Evolutionary conservation across 2,888 invertebrate genomes (phyloP).

Genomic region (Clanis bilineata): DNA sequence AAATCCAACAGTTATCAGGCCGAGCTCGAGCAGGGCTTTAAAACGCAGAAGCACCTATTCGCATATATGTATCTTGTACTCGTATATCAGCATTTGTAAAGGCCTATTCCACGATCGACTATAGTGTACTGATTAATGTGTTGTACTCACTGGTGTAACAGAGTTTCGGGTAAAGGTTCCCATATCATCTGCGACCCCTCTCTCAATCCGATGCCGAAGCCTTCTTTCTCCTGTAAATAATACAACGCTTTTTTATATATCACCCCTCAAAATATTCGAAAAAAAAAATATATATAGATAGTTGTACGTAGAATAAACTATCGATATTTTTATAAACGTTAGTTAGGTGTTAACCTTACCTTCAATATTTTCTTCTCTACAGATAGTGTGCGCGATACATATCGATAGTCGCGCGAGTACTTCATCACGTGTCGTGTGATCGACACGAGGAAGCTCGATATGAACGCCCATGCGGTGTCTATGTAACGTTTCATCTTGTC

Average conservation of each 20-base stretch:
- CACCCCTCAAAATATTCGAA: no score
- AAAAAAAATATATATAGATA: no score
- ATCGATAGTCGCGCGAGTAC: slow-evolving; percentile 96
- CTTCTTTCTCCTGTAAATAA: slow-evolving; percentile 84
- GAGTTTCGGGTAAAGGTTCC: slow-evolving; percentile 72
- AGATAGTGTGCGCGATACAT: slow-evolving; percentile 93
- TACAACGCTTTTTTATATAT: not conserved
- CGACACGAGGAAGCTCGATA: slow-evolving; percentile 90
- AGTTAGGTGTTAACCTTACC: no score
- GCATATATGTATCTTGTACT: no score
- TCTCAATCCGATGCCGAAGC: slow-evolving; percentile 85
- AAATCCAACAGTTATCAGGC: not conserved
- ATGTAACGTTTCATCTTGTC: slow-evolving; percentile 67
- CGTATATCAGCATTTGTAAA: no score
- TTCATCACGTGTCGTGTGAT: slow-evolving; percentile 91
- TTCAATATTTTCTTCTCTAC: slow-evolving; percentile 94
- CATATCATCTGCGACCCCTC: slow-evolving; percentile 86
- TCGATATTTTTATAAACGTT: no score
- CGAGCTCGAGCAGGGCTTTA: not conserved
- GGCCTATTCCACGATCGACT: no score
- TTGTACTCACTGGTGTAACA: slow-evolving; percentile 58
- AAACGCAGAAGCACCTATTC: no score
- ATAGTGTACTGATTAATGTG: not conserved
- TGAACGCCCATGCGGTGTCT: slow-evolving; percentile 85
- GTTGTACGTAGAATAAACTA: no score